Evolutionary conservation across 2,888 invertebrate species (phyloP), one percentile per base, ranked within the genome.

Genomic region (Athalia rosae): DNA sequence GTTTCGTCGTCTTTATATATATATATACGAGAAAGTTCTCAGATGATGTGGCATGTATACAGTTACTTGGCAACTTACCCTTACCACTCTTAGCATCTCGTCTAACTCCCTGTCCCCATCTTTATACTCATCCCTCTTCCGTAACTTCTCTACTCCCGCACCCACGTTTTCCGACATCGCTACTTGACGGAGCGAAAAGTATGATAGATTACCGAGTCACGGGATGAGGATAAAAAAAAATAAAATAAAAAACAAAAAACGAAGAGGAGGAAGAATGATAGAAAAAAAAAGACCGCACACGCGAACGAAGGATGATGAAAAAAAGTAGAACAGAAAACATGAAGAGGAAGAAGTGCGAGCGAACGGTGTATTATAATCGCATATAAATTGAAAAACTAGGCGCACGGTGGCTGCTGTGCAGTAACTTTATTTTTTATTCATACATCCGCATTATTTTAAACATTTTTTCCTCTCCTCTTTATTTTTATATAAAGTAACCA

Each of bases 331-430:
- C 28, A 28, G 28, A 28, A 28, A 28, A 28, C 28, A 13, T 13
- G 59, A 53, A 13, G 56, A 50, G 59, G 50, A 41, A 41, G 11
- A 73, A 73, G 28, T n/a, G 9, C 58, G 71, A 61, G 53, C 53
- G 15, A 62, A 77, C 13, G 77, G 61, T 71, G 69, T 71, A 71
- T 77, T 77, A 71, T 77, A 77, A 77, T 73, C 77, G 77, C 41
- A 45, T 73, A 61, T 56, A 73, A 48, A 73, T 73, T 69, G 77
- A 77, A 73, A 77, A 77, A 48, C n/a, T 50, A 48, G 13, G 3
- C 66, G 59, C 8, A 45, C 45, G 28, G 61, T n/a, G 47, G 9
- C 59, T 43, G 13, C 53, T 28, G 28, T 28, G 28, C 28, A 28
- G 28, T 28, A 28, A 28, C 28, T 28, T 28, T 28, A 28, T 28